A percentile compares a stretch with the other conserved stretches of the same genome.
Conservation (phyloP, 2,797 vertebrate species). For the Enteromius argenteus region DNA sequence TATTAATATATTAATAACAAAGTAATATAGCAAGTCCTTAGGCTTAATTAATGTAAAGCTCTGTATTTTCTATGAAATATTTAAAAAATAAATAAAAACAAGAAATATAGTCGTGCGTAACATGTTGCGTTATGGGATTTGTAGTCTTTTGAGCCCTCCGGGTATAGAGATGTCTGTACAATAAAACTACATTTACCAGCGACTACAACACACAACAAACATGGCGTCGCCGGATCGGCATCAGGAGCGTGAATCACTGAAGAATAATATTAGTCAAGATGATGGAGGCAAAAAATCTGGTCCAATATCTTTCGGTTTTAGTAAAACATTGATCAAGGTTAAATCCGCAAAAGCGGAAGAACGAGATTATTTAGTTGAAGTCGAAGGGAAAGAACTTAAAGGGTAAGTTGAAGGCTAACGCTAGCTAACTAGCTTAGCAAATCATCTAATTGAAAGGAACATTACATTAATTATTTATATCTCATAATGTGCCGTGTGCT, state of each 20-base stretch:
- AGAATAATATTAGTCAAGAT: constrained; percentile 42
- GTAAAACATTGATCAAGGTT: constrained; percentile 76
- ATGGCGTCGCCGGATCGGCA: constrained; percentile 75
- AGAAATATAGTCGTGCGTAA: neutral
- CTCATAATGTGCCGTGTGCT: neutral
- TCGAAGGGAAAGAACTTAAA: constrained; percentile 75
- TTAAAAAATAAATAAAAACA: neutral
- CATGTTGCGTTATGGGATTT: constrained; percentile 61
- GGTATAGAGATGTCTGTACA: accelerated
- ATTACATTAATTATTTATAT: neutral
- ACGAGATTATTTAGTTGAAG: constrained; percentile 77
- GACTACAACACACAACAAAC: constrained; percentile 61
- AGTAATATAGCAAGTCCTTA: neutral
- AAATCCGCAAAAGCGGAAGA: constrained; percentile 69
- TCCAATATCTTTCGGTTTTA: constrained; percentile 80
- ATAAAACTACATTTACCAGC: constrained; percentile 74
- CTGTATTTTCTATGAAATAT: neutral
- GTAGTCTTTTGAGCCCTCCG: constrained; percentile 12
- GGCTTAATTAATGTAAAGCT: neutral
- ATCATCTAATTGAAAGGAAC: neutral
- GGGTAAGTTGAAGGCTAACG: constrained; percentile 70
- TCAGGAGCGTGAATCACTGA: constrained; percentile 29
- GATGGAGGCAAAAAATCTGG: constrained; percentile 68
- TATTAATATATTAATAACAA: neutral
- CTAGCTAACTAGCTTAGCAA: constrained; percentile 55